phyloP scores from a whole-genome alignment of 1,140 invertebrate species.

The Cyphomyrmex costatus region DNA sequence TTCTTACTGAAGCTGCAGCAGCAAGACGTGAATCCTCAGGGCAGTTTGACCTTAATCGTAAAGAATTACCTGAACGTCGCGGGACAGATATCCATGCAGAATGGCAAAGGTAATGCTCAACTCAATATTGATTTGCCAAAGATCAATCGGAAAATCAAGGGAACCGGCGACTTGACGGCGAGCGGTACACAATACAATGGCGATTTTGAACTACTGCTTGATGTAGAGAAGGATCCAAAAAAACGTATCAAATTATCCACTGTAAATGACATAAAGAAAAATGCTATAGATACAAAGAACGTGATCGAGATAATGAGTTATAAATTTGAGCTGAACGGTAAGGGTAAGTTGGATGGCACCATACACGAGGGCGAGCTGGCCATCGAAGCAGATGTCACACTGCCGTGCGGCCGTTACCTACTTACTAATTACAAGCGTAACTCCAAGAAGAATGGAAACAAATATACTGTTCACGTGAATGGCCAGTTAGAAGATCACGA shows the following conservation, averaged over 20 bases:
- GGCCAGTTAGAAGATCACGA: slow-evolving; percentile 85
- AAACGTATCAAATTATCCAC: slow-evolving; percentile 90
- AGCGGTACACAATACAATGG: slow-evolving; percentile 87
- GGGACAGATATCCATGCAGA: slow-evolving; percentile 81
- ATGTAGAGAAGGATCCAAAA: slow-evolving; percentile 90
- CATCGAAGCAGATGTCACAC: slow-evolving; percentile 86
- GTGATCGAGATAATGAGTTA: slow-evolving; percentile 87
- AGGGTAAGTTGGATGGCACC: slow-evolving; percentile 84
- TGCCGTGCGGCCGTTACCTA: slow-evolving; percentile 88
- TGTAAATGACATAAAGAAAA: slow-evolving; percentile 87
- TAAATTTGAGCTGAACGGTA: slow-evolving; percentile 87
- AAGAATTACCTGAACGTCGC: slow-evolving; percentile 82
- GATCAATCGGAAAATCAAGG: slow-evolving; percentile 89
- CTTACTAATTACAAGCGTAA: slow-evolving; percentile 86
- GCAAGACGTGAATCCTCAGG: slow-evolving; percentile 76
- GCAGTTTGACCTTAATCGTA: slow-evolving; percentile 81
- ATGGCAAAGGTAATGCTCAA: slow-evolving; percentile 83
- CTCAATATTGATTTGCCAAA: slow-evolving; percentile 85
- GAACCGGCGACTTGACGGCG: slow-evolving; percentile 87
- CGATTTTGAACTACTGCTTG: slow-evolving; percentile 88
- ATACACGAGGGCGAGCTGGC: slow-evolving; percentile 83
- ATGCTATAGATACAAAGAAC: slow-evolving; percentile 90
- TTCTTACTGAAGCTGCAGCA: slow-evolving; percentile 85
- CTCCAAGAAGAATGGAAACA: slow-evolving; percentile 80
- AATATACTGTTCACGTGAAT: slow-evolving; percentile 82